Evolutionary conservation across 1,140 invertebrate species (phyloP), one percentile per base, ranked within the genome.

Genomic region (Lucilia cuprina): DNA sequence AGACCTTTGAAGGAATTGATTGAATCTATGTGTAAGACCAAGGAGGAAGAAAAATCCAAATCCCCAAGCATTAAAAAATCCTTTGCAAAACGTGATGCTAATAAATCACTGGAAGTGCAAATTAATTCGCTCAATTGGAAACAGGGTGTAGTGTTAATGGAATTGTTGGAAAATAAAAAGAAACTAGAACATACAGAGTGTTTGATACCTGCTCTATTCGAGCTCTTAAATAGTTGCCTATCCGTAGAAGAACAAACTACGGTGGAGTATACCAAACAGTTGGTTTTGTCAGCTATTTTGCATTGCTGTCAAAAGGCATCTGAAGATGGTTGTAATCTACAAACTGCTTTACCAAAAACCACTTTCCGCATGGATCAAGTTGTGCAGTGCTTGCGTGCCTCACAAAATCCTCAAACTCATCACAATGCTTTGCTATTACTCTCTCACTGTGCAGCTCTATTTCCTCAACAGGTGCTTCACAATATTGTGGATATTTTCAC

Each of bases 401-500:
- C 97, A 0, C 94, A 96, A 86, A 98, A 98, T 91, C 97, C 97
- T 5, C 97, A 98, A 91, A 99, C 97, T 0, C 97, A 98, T 89
- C 96, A 98, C 88, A 96, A 98, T 87, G 97, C 97, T 0, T 91
- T 99, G 30, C 92, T 97, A 34, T 92, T 98, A 1, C 91, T 99
- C 0, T 95, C 96, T 0, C 93, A 96, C 82, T 94, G 95, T 65
- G 96, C 96, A 5, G 93, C 93, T 78, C 92, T 96, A 86, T 93
- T 95, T 82, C 96, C 97, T 0, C 94, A 96, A 78, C 94, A 96
- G 91, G 96, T 99, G 7, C 91, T 99, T 13, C 95, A 97, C 88
- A 96, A 98, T 87, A 95, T 98, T 1, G 98, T 99, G 94, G 95
- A 96, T 35, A 96, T 99, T 85, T 99, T 99, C 89, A 98, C 97